These are phyloP conservation scores for Sinonovacula constricta DNA, from an alignment of 1,140 invertebrate genomes.

Conservation along the genomic window DNA sequence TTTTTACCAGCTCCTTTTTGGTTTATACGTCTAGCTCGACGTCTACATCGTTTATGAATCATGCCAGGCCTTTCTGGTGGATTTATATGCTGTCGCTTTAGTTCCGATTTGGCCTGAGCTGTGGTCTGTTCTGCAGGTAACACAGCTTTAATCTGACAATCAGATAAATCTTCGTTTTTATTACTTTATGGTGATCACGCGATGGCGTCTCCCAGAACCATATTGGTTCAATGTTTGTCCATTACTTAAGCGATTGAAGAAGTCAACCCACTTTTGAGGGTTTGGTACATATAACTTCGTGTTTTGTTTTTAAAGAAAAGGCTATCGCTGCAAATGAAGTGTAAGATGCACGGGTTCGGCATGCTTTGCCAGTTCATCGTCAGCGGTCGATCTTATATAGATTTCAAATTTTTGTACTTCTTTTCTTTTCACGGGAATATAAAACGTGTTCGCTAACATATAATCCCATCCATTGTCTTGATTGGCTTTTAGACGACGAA, in stretches of 20 bases:
- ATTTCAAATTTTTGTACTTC: neutral
- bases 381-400: slow-evolving; percentile 12
- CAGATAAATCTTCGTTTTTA: neutral
- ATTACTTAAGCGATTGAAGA: no score
- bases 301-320: neutral
- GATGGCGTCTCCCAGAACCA: neutral
- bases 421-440: slow-evolving; percentile 11
- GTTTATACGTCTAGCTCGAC: no score
- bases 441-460: neutral
- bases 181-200: neutral
- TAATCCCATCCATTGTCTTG: slow-evolving; percentile 3
- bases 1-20: neutral
- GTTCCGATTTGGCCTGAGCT: neutral
- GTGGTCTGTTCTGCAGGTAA: slow-evolving; percentile 1
- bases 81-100: no score
- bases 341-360: neutral
- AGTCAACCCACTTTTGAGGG: no score
- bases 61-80: no score
- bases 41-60: no score
- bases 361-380: neutral
- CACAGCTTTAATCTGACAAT: neutral
- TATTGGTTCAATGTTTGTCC: no score
- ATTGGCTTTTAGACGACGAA: slow-evolving; percentile 13
- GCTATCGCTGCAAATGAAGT: slow-evolving; percentile 22
- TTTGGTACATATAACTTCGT: neutral